A percentile compares a stretch with the other conserved stretches of the same genome.
Conservation (phyloP, 2,888 invertebrate species). For the Lypha dubia region DNA sequence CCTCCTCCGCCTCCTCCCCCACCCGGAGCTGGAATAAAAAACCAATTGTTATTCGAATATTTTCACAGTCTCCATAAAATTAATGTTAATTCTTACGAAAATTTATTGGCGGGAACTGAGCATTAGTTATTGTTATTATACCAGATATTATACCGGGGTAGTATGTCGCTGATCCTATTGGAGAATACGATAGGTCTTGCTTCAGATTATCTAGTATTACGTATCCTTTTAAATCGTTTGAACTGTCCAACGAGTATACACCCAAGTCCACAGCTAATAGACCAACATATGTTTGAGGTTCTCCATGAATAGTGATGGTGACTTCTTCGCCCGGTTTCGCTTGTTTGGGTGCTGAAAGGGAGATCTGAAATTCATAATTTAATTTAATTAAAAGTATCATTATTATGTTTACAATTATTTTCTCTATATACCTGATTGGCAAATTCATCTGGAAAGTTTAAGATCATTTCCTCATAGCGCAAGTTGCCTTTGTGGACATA, state of each 20-base stretch:
- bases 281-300: slow-evolving; percentile 92
- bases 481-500: slow-evolving; percentile 55
- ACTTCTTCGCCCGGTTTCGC: slow-evolving; percentile 90
- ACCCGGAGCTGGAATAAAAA: neutral
- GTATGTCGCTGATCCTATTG: neutral
- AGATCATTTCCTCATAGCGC: slow-evolving; percentile 50
- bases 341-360: slow-evolving; percentile 86
- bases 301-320: slow-evolving; percentile 89
- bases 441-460: slow-evolving; percentile 38
- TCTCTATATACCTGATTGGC: slow-evolving; percentile 48
- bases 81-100: slow-evolving; percentile 75
- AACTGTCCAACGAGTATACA: slow-evolving; percentile 39
- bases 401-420: neutral
- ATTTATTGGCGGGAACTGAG: slow-evolving; percentile 76
- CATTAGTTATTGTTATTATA: slow-evolving; percentile 80
- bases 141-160: slow-evolving; percentile 77
- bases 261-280: slow-evolving; percentile 81
- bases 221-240: slow-evolving; percentile 74
- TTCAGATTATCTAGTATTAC: neutral
- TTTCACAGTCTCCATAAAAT: neutral
- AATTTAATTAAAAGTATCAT: neutral
- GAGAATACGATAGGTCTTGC: neutral
- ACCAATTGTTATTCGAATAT: neutral
- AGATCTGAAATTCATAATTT: slow-evolving; percentile 84
- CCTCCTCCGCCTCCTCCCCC: too few species aligned